A percentile compares a stretch with the other conserved stretches of the same genome.
Conservation (phyloP, 2,797 vertebrate species). For the Tenualosa ilisha region DNA sequence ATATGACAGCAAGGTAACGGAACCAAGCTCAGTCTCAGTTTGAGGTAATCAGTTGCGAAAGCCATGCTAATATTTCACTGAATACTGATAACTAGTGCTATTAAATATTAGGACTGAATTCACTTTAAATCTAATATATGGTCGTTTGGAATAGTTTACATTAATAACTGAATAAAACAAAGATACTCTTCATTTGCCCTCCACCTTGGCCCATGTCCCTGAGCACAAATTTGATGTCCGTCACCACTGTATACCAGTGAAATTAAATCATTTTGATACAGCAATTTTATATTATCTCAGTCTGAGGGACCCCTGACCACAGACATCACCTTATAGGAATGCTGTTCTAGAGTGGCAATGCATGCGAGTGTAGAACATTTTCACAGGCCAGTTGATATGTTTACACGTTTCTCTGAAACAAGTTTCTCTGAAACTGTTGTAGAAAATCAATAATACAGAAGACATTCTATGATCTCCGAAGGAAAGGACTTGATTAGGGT, state of each 20-base stretch:
- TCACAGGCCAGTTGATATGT: too few relatives aligned
- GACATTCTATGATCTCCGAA: background rate
- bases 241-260: background rate
- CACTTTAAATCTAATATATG: background rate
- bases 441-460: background rate
- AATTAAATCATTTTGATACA: background rate
- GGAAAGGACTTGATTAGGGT: background rate
- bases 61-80: too few relatives aligned
- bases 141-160: background rate
- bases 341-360: background rate
- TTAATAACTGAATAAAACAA: background rate
- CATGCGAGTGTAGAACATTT: background rate
- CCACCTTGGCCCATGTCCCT: background rate
- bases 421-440: background rate
- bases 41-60: too few relatives aligned
- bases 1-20: too few relatives aligned
- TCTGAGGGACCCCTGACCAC: background rate
- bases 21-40: too few relatives aligned
- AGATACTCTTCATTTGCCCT: background rate
- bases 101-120: too few relatives aligned
- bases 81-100: too few relatives aligned
- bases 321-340: background rate
- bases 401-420: too few relatives aligned
- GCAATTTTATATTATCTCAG: background rate
- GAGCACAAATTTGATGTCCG: background rate